Conservation (phyloP, 2,888 invertebrate species). For the Melangyna quadrimaculata region DNA sequence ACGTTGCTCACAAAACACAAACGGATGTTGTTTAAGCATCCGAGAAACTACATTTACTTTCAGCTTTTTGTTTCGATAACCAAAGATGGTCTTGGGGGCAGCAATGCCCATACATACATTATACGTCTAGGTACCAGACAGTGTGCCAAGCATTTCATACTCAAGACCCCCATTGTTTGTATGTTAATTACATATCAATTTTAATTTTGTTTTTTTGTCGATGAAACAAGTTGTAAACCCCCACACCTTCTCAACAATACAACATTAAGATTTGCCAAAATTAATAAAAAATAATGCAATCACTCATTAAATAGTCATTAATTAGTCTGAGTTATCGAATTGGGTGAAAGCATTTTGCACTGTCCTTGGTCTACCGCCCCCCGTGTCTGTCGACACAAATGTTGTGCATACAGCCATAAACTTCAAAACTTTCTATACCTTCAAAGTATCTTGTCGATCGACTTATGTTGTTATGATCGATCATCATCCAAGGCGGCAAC, state of each 20-base stretch:
- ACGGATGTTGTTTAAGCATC: constrained; percentile 43
- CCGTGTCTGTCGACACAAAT: constrained; percentile 16
- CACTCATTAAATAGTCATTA: constrained; percentile 19
- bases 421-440: constrained; percentile 62
- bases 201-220: not conserved
- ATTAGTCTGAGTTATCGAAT: constrained; percentile 44
- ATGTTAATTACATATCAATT: constrained; percentile 58
- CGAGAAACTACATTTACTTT: constrained; percentile 14
- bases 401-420: constrained; percentile 27
- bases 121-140: not conserved
- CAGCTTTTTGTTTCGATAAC: constrained; percentile 9
- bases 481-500: constrained; percentile 32
- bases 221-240: not conserved
- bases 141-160: constrained; percentile 22
- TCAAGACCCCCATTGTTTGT: constrained; percentile 54
- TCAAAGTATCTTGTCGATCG: constrained; percentile 4
- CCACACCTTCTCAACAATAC: constrained; percentile 2
- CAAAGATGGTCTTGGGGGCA: constrained; percentile 1
- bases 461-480: constrained; percentile 61
- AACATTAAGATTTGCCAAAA: not conserved
- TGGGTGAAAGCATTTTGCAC: constrained; percentile 62
- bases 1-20: not conserved
- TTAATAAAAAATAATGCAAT: not conserved
- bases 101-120: not conserved
- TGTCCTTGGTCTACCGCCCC: constrained; percentile 49